A percentile compares a stretch with the other conserved stretches of the same genome.
Evolutionary conservation across 2,113 vertebrate species (phyloP).

Genomic region (Eulemur macaco): DNA sequence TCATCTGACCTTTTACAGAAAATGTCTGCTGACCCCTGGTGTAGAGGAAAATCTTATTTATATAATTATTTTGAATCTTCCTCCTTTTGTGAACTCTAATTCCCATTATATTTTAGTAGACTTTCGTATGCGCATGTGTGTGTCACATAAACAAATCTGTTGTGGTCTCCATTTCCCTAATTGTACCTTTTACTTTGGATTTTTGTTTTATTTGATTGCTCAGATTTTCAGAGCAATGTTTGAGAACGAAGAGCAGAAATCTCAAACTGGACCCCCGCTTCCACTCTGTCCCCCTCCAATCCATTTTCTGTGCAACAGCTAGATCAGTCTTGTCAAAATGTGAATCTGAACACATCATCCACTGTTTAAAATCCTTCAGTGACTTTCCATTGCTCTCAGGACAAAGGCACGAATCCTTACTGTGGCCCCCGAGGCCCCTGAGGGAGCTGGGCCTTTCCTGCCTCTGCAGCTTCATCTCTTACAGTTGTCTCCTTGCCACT

Average conservation of each 20-base stretch:
- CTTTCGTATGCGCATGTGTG: not conserved
- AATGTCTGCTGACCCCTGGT: not conserved
- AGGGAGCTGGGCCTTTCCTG: not conserved
- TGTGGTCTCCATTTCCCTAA: constrained; percentile 27
- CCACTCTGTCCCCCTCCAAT: not conserved
- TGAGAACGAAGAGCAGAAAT: constrained; percentile 27
- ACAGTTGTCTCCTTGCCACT: not conserved
- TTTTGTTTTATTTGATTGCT: not conserved
- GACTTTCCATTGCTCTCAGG: not conserved
- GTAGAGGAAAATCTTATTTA: not conserved
- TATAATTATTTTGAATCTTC: constrained; percentile 18
- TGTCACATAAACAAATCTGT: not conserved
- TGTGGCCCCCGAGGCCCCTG: not conserved
- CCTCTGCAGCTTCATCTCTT: not conserved
- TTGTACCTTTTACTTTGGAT: not conserved
- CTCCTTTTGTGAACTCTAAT: constrained; percentile 19
- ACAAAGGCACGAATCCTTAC: not conserved
- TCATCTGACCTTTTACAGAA: not conserved
- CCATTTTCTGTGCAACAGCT: not conserved
- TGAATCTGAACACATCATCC: not conserved
- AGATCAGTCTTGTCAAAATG: constrained; percentile 9
- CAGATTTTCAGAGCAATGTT: not conserved
- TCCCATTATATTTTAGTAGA: not conserved
- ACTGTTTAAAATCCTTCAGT: constrained; percentile 8
- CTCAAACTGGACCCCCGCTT: not conserved